phyloP scores from a whole-genome alignment of 1,140 invertebrate genomes.

The Zaprionus ornatus region DNA sequence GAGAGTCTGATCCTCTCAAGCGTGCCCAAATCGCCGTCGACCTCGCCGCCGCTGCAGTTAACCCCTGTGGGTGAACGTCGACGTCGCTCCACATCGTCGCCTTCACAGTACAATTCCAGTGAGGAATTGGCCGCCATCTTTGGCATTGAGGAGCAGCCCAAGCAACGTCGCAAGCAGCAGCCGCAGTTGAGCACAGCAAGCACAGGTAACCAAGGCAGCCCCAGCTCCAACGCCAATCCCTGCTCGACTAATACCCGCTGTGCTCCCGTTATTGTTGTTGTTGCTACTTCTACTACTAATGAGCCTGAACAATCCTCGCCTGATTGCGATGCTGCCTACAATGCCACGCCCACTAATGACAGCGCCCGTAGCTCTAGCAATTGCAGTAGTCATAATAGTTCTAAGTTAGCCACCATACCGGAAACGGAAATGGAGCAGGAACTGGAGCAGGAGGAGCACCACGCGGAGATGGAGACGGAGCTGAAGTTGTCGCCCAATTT shows the following conservation, averaged over 20 bases:
- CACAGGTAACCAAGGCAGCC: constrained; percentile 66
- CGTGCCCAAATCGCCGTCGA: constrained; percentile 38
- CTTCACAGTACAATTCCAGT: constrained; percentile 86
- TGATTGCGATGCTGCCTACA: constrained; percentile 47
- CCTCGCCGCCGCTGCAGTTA: constrained; percentile 69
- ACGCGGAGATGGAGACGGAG: not conserved
- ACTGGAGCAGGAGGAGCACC: not conserved
- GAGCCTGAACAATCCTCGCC: not conserved
- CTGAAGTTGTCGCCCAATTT: constrained; percentile 76
- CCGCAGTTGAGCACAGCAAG: constrained; percentile 38
- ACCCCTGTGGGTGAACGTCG: constrained; percentile 60
- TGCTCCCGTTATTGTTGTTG: not conserved
- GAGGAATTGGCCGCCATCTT: constrained; percentile 87
- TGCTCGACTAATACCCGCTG: constrained; percentile 56
- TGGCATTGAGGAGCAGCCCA: constrained; percentile 76
- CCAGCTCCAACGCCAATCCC: constrained; percentile 29
- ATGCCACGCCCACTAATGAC: constrained; percentile 53
- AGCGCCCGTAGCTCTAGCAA: constrained; percentile 52
- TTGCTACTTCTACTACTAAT: constrained; percentile 36
- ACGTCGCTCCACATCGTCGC: constrained; percentile 60
- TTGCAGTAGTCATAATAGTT: constrained; percentile 76
- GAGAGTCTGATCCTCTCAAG: constrained; percentile 1
- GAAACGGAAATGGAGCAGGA: constrained; percentile 57
- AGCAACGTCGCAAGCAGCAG: constrained; percentile 32
- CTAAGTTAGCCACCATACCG: constrained; percentile 79